Percentiles rank a stretch among this genome's conserved stretches.
phyloP scores from a whole-genome alignment of 2,797 vertebrate species.

The Paedocypris micromegethes region DNA sequence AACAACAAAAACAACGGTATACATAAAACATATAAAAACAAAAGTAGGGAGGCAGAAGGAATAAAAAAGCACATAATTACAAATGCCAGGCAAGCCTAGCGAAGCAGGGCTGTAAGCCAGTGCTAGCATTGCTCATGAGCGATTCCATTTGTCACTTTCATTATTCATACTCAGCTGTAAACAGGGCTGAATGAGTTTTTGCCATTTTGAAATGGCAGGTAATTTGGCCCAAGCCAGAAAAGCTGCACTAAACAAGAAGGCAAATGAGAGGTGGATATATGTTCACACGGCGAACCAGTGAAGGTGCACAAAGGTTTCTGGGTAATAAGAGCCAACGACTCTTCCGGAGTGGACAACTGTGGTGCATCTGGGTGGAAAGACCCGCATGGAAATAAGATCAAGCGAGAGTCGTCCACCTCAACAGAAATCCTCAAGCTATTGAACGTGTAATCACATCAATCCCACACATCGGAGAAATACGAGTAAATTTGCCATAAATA shows the following conservation, averaged over 20 bases:
- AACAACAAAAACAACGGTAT: conserved; percentile 28
- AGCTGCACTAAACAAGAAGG: conserved; percentile 46
- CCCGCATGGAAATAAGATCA: no score
- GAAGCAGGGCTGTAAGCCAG: conserved; percentile 69
- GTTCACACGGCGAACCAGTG: conserved; percentile 46
- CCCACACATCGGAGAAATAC: conserved; percentile 54
- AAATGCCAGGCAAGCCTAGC: conserved; percentile 74
- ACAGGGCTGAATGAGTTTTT: conserved; percentile 66
- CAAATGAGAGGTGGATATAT: conserved; percentile 49
- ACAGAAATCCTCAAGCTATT: no score
- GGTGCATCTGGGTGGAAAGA: conserved; percentile 12
- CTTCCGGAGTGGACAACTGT: conserved; percentile 32
- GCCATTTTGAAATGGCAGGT: conserved; percentile 58
- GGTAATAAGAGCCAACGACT: conserved; percentile 34
- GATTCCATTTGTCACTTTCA: conserved; percentile 68
- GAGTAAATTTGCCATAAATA: conserved; percentile 61
- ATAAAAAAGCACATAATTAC: conserved; percentile 68
- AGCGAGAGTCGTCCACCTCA: no score
- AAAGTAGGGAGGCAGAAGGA: conserved; percentile 10
- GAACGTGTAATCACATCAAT: conserved; percentile 57
- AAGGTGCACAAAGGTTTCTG: conserved; percentile 37
- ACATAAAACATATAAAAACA: conserved; percentile 14
- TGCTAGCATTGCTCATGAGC: conserved; percentile 62
- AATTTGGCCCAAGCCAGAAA: conserved; percentile 47
- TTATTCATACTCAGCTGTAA: conserved; percentile 69